Evolutionary conservation across 2,888 invertebrate species (phyloP).

Genomic region (Endotricha flammealis): DNA sequence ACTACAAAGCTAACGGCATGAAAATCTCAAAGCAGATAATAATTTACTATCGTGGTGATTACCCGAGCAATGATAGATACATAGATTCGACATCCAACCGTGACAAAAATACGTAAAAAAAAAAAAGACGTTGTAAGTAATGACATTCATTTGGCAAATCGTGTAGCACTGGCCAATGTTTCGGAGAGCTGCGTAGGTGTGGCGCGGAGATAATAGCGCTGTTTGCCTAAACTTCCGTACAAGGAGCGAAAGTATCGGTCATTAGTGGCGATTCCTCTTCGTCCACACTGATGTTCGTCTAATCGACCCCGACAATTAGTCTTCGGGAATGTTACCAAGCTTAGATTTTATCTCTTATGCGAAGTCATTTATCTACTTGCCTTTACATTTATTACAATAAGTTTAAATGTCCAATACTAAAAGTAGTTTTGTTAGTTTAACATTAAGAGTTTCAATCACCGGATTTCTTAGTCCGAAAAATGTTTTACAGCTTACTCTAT

Average conservation of each 20-base stretch:
- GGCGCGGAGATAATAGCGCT: constrained; percentile 25
- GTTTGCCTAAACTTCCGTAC: constrained; percentile 21
- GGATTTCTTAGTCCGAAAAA: no score
- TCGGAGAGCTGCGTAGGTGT: constrained; percentile 31
- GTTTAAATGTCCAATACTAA: no score
- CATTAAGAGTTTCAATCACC: no score
- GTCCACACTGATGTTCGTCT: constrained; percentile 17
- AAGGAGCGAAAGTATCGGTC: constrained; percentile 23
- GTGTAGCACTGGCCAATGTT: constrained; percentile 27
- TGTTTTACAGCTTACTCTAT: no score
- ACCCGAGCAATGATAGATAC: no score
- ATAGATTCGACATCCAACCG: no score
- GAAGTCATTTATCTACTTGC: not conserved
- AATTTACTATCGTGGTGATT: no score
- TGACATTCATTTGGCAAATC: constrained; percentile 30
- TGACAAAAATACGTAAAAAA: not conserved
- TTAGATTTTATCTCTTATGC: constrained; percentile 2
- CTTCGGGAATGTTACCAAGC: constrained; percentile 3
- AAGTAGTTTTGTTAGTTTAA: no score
- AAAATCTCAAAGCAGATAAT: no score
- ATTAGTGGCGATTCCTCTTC: constrained; percentile 25
- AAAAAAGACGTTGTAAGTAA: constrained; percentile 22
- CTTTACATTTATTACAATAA: no score
- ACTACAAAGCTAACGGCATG: no score
- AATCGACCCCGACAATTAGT: constrained; percentile 16